These are phyloP conservation scores for Periparus ater DNA, from an alignment of 2,797 vertebrate species.

Conservation along the genomic window DNA sequence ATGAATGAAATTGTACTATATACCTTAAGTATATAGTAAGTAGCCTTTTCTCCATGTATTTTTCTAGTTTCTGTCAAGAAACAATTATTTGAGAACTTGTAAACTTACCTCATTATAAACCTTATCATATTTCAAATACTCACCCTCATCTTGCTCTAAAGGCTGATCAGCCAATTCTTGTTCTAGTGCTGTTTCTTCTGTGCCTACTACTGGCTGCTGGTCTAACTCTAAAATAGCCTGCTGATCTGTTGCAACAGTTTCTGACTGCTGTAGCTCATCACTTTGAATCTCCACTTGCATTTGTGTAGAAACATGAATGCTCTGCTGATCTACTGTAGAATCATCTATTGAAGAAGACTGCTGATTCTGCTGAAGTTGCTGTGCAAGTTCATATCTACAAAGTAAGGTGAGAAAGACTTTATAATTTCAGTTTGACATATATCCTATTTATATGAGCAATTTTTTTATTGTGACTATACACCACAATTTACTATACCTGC, in stretches of 20 bases:
- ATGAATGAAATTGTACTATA: neutral
- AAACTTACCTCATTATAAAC: neutral
- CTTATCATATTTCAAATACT: neutral
- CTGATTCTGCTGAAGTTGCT: constrained; percentile 89
- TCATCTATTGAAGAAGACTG: constrained; percentile 80
- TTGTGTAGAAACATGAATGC: constrained; percentile 80
- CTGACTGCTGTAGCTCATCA: constrained; percentile 79
- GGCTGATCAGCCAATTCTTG: constrained; percentile 82
- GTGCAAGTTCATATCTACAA: constrained; percentile 91
- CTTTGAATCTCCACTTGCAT: constrained; percentile 89
- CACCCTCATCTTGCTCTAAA: constrained; percentile 89
- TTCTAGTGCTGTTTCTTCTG: constrained; percentile 83
- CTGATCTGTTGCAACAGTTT: constrained; percentile 76
- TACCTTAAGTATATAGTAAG: neutral
- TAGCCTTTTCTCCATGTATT: neutral
- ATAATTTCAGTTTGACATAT: neutral
- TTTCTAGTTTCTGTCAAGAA: neutral
- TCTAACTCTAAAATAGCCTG: constrained; percentile 87
- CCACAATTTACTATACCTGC: neutral
- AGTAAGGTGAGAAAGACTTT: neutral
- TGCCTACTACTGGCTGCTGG: constrained; percentile 84
- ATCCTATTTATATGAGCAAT: neutral
- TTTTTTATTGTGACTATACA: neutral
- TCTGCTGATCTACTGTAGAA: constrained; percentile 77
- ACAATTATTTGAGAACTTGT: neutral